phyloP scores from a whole-genome alignment of 2,113 vertebrate genomes.

The Melanocharis versteri region DNA sequence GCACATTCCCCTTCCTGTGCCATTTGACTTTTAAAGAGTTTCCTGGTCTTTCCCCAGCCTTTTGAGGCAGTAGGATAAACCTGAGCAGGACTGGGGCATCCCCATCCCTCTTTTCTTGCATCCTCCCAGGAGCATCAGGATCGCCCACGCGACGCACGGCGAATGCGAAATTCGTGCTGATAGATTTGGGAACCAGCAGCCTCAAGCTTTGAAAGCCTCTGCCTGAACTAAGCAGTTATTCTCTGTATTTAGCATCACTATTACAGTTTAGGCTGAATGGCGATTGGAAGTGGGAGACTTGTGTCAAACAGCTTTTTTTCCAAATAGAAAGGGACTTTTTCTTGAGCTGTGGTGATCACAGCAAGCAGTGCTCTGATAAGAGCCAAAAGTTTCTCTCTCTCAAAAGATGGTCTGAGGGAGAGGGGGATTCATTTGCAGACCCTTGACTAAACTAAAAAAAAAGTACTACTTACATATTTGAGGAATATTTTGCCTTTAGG shows the following conservation, averaged over 20 bases:
- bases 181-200: background rate
- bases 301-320: background rate
- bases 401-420: background rate
- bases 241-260: accelerated
- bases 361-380: background rate
- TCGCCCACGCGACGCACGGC: accelerated
- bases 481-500: background rate
- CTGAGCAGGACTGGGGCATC: background rate
- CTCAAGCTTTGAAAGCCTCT: background rate
- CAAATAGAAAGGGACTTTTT: background rate
- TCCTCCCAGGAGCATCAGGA: background rate
- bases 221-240: background rate
- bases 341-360: background rate
- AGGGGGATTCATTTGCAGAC: background rate
- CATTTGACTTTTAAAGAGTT: background rate
- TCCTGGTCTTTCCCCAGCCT: background rate
- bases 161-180: accelerated
- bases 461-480: background rate
- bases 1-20: background rate
- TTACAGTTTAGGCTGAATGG: background rate
- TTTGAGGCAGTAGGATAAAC: background rate
- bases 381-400: background rate
- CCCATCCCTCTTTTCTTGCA: background rate
- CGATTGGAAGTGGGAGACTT: background rate
- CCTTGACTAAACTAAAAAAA: background rate